A percentile compares a stretch with the other conserved stretches of the same genome.
Conservation (phyloP, 2,113 vertebrate genomes). For the Cromileptes altivelis region DNA sequence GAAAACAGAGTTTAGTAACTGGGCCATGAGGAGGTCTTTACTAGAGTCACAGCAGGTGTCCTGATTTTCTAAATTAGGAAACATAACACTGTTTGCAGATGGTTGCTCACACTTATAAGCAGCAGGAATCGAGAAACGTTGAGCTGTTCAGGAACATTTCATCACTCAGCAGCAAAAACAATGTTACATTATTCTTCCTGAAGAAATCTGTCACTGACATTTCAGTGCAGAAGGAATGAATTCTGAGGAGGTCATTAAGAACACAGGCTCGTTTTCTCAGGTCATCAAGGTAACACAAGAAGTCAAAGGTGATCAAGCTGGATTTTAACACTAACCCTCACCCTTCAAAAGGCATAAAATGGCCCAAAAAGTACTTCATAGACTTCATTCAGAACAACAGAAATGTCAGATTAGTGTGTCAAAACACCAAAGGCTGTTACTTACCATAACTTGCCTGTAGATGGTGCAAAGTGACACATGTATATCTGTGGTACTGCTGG, state of each 20-base stretch:
- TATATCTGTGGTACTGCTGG: neutral
- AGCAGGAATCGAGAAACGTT: neutral
- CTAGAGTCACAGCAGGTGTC: neutral
- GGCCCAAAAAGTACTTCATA: neutral
- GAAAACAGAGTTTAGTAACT: neutral
- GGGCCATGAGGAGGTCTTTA: neutral
- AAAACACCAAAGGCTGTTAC: neutral
- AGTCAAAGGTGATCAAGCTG: neutral
- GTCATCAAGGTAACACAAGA: no score
- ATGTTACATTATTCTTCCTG: neutral
- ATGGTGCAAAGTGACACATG: slow-evolving; percentile 1
- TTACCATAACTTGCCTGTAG: slow-evolving; percentile 15
- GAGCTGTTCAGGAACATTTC: neutral
- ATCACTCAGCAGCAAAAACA: neutral
- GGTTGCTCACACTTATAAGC: neutral
- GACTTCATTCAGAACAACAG: neutral
- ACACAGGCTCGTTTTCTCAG: neutral
- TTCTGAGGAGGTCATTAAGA: neutral
- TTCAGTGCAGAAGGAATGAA: neutral
- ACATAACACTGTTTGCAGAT: neutral
- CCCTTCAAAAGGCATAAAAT: neutral
- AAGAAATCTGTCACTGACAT: neutral
- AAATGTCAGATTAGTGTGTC: neutral
- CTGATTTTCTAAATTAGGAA: neutral
- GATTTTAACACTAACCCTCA: neutral